Conservation (phyloP, 2,888 invertebrate species). For the Eupelmus urozonus region DNA sequence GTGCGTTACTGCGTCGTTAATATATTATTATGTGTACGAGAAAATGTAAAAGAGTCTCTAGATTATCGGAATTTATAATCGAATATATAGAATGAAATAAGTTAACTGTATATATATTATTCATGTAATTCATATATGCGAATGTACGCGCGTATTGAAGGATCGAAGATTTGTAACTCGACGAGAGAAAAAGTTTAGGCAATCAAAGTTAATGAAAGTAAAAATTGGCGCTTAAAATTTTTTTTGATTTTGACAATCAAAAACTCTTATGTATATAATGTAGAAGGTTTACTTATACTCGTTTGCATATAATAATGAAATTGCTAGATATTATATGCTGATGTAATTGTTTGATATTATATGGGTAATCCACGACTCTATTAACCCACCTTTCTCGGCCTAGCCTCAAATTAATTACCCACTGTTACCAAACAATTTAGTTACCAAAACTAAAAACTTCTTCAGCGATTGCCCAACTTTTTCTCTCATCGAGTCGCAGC, state of each 20-base stretch:
- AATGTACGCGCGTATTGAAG: not conserved
- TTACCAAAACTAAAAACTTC: not conserved
- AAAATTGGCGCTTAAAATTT: too few species aligned
- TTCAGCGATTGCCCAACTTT: not conserved
- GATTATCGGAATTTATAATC: conserved; percentile 42
- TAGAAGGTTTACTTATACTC: too few species aligned
- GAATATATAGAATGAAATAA: conserved; percentile 27
- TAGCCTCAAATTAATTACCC: too few species aligned
- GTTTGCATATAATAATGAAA: too few species aligned
- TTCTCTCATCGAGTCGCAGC: not conserved
- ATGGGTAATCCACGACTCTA: too few species aligned
- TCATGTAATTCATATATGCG: conserved; percentile 12
- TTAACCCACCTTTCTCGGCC: too few species aligned
- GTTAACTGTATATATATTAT: conserved; percentile 50
- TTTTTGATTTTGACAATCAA: too few species aligned
- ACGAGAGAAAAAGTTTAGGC: conserved; percentile 4
- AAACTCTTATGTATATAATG: too few species aligned
- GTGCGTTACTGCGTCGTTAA: not conserved
- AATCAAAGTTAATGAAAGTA: not conserved
- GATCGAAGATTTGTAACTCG: conserved; percentile 7
- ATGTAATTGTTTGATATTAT: too few species aligned
- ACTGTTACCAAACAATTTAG: too few species aligned
- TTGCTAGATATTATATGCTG: too few species aligned
- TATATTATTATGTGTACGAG: conserved; percentile 8
- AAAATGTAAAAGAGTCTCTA: conserved; percentile 18